phyloP scores from a whole-genome alignment of 2,797 vertebrate species.

The Rhodeus uyekii region DNA sequence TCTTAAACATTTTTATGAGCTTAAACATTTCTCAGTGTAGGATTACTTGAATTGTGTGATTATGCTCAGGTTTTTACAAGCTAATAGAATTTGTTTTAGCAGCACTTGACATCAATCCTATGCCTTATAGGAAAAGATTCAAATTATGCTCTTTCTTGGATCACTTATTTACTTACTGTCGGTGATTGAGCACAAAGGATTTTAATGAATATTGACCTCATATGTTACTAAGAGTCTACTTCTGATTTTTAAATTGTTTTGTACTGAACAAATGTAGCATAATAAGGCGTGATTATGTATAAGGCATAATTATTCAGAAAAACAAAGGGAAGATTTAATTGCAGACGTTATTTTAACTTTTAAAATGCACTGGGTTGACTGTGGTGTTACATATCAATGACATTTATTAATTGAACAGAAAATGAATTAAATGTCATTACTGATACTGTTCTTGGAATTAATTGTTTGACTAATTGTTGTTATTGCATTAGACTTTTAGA shows the following conservation, averaged over 20 bases:
- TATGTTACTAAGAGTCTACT: not conserved
- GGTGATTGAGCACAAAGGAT: not conserved
- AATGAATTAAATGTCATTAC: not conserved
- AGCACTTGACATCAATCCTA: constrained; percentile 23
- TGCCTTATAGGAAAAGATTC: not conserved
- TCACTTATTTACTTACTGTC: not conserved
- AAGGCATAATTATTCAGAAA: not conserved
- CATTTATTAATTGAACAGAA: not conserved
- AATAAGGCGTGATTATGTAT: not conserved
- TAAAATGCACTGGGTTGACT: constrained; percentile 18
- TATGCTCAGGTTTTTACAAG: constrained; percentile 24
- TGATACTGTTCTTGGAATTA: not conserved
- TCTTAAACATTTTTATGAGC: too few species aligned
- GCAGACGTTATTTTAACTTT: not conserved
- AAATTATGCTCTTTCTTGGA: not conserved
- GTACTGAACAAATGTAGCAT: too few species aligned
- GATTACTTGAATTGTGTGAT: constrained; percentile 32
- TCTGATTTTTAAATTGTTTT: constrained; percentile 1
- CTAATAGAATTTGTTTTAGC: not conserved
- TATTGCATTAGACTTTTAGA: not conserved
- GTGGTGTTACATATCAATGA: not conserved
- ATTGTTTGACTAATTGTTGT: not conserved
- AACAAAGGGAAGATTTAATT: not conserved
- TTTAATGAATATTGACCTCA: not conserved
- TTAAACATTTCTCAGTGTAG: not conserved